phyloP scores from a whole-genome alignment of 2,797 vertebrate genomes.

The Tamandua tetradactyla region DNA sequence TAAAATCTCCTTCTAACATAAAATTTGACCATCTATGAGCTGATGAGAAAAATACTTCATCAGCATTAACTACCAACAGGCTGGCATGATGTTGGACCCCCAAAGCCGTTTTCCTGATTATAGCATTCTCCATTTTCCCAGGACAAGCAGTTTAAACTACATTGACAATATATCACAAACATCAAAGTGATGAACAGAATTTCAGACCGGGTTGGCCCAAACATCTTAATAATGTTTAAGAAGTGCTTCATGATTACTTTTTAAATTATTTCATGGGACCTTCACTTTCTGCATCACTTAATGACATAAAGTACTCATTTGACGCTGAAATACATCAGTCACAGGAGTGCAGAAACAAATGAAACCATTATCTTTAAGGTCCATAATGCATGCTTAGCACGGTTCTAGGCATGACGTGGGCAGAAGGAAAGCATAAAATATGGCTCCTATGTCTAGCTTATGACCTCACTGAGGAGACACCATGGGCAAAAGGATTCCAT shows the following conservation, averaged over 20 bases:
- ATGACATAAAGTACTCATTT: slow-evolving; percentile 1
- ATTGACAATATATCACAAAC: not conserved
- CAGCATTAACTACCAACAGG: no score
- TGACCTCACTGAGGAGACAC: not conserved
- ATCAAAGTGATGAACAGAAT: not conserved
- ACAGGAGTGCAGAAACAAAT: slow-evolving; percentile 27
- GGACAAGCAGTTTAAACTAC: not conserved
- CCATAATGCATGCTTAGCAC: not conserved
- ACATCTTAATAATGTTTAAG: not conserved
- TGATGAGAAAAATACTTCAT: no score
- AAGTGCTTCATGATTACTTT: not conserved
- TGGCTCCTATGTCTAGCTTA: not conserved
- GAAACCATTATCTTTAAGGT: not conserved
- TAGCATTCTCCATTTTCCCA: not conserved
- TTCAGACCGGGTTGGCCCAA: not conserved
- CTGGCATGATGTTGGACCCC: not conserved
- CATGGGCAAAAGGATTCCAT: not conserved
- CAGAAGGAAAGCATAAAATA: not conserved
- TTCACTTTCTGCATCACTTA: not conserved
- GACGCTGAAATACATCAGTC: not conserved
- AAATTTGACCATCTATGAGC: not conserved
- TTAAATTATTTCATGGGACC: not conserved
- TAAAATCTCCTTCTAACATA: not conserved
- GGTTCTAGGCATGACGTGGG: not conserved
- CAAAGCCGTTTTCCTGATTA: not conserved